Conservation (phyloP, 2,888 invertebrate genomes). For the Caenorhabditis sp. region DNA sequence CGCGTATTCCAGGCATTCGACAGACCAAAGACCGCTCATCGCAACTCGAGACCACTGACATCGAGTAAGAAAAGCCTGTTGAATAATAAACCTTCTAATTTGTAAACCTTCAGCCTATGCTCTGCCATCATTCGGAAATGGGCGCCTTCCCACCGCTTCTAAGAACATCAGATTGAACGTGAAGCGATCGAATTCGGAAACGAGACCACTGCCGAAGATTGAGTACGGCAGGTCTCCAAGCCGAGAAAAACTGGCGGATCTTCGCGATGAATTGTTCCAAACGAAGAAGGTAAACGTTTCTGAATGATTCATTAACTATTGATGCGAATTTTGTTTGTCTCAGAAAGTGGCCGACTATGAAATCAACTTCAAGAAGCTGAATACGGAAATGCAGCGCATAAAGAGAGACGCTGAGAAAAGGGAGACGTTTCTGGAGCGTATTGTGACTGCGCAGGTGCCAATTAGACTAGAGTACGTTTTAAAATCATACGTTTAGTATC, state of each 20-base stretch:
- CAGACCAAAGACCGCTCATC: conserved; percentile 50
- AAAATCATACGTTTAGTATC: conserved; percentile 60
- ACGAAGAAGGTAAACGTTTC: conserved; percentile 43
- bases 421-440: conserved; percentile 57
- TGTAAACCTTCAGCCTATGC: conserved; percentile 12
- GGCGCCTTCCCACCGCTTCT: conserved; percentile 32
- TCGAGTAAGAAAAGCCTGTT: too few species aligned
- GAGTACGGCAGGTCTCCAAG: conserved; percentile 51
- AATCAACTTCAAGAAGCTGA: conserved; percentile 39
- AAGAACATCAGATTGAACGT: conserved; percentile 26
- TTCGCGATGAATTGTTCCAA: conserved; percentile 50
- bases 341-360: conserved; percentile 49
- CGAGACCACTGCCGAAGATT: conserved; percentile 34
- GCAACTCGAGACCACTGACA: conserved; percentile 36
- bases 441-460: conserved; percentile 57
- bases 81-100: too few species aligned
- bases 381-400: conserved; percentile 57
- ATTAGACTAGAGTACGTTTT: too few species aligned
- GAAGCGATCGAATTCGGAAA: conserved; percentile 50
- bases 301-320: not conserved
- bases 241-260: conserved; percentile 51
- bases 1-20: conserved; percentile 33
- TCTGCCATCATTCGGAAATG: conserved; percentile 38
- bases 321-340: not conserved
- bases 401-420: conserved; percentile 58